phyloP scores from a whole-genome alignment of 1,140 invertebrate genomes.

The Lepidotrigona ventralis region DNA sequence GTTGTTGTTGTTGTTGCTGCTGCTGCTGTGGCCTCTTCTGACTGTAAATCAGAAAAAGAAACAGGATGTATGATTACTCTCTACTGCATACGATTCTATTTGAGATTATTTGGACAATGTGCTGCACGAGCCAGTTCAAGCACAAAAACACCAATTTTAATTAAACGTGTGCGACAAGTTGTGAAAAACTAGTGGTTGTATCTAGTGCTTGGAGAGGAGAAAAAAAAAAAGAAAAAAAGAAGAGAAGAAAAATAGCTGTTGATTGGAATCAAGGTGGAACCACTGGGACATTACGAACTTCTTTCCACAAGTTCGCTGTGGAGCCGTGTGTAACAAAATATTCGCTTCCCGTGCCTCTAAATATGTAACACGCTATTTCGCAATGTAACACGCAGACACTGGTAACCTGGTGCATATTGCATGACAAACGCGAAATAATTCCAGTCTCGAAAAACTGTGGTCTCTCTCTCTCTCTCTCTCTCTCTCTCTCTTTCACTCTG shows the following conservation, averaged over 20 bases:
- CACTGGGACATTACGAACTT: too few relatives aligned
- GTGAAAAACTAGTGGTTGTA: too few relatives aligned
- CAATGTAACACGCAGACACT: not conserved
- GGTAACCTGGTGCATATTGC: not conserved
- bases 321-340: not conserved
- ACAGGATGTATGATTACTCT: constrained; percentile 34
- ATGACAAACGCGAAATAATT: not conserved
- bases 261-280: too few relatives aligned
- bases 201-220: too few relatives aligned
- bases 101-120: too few relatives aligned
- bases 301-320: not conserved
- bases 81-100: too few relatives aligned
- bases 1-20: constrained; percentile 13
- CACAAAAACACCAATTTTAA: not conserved
- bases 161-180: not conserved
- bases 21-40: constrained; percentile 64
- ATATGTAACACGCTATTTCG: not conserved
- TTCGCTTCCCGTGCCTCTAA: not conserved
- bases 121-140: not conserved
- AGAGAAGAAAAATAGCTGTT: not conserved
- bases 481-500: too few relatives aligned
- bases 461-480: not conserved
- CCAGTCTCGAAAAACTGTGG: not conserved
- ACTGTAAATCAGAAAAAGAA: constrained; percentile 51
- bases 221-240: too few relatives aligned